Percentiles rank a stretch among this genome's conserved stretches.
Conservation (phyloP, 53 echinoderm and acorn worm genomes). For the Apostichopus leukothele region DNA sequence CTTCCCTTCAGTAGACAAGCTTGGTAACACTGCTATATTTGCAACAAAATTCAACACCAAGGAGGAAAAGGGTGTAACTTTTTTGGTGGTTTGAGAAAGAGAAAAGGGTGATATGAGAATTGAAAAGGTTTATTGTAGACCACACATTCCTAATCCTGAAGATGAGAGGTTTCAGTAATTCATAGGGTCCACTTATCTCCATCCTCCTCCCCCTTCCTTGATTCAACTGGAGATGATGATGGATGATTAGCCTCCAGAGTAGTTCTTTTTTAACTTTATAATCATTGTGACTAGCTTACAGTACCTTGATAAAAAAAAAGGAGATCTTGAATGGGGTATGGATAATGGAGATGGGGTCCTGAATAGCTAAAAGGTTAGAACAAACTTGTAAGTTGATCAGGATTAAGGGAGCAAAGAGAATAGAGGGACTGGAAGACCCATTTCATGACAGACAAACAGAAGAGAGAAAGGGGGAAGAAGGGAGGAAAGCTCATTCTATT, state of each 20-base stretch:
- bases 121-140: not conserved
- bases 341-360: not conserved
- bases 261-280: too few relatives aligned
- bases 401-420: not conserved
- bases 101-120: too few relatives aligned
- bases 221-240: not conserved
- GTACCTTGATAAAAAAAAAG: not conserved
- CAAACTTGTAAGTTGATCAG: not conserved
- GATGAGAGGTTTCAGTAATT: not conserved
- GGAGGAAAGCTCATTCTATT: not conserved
- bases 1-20: not conserved
- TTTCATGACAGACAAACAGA: not conserved
- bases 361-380: not conserved
- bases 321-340: not conserved
- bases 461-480: not conserved
- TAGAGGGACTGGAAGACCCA: not conserved
- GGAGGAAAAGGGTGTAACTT: too few relatives aligned
- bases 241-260: too few relatives aligned
- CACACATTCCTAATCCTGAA: not conserved
- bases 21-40: not conserved
- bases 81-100: too few relatives aligned
- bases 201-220: not conserved
- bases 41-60: too few relatives aligned
- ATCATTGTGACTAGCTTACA: too few relatives aligned
- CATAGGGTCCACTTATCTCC: not conserved